phyloP scores from a whole-genome alignment of 2,113 vertebrate genomes.

The Pogona vitticeps region DNA sequence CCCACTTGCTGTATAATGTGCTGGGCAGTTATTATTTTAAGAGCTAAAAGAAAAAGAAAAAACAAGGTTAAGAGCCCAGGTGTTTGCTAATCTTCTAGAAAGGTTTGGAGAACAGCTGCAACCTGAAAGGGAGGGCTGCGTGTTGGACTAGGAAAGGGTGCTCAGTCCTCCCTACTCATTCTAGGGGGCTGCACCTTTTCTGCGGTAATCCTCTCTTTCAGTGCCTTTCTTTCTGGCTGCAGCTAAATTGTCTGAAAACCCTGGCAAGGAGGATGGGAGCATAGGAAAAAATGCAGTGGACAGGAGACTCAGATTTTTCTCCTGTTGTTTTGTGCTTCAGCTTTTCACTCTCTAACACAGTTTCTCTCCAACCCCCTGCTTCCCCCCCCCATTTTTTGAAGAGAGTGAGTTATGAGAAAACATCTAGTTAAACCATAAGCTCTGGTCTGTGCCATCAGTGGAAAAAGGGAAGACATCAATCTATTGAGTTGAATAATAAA shows the following conservation, averaged over 20 bases:
- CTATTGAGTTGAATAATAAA: no score
- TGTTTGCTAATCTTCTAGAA: neutral
- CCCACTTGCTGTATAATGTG: neutral
- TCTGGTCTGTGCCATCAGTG: neutral
- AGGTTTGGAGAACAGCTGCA: neutral
- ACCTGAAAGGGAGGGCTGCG: neutral
- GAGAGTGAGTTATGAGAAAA: neutral
- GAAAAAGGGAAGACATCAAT: no score
- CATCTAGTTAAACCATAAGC: neutral
- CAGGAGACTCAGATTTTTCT: no score
- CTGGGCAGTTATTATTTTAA: neutral
- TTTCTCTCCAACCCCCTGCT: no score
- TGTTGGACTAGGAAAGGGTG: neutral
- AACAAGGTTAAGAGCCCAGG: neutral
- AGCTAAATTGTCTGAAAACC: neutral
- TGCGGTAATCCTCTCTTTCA: no score
- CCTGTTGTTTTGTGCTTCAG: neutral
- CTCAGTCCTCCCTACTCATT: neutral
- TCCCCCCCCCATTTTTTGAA: neutral
- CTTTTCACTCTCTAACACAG: neutral
- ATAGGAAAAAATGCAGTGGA: neutral
- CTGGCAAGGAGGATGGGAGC: neutral
- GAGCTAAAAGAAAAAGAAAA: neutral
- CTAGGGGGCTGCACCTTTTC: neutral
- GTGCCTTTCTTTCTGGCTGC: neutral